Percentiles rank a stretch among this genome's conserved stretches.
Evolutionary conservation across 2,797 vertebrate species (phyloP).

Genomic region (Forpus xanthops): DNA sequence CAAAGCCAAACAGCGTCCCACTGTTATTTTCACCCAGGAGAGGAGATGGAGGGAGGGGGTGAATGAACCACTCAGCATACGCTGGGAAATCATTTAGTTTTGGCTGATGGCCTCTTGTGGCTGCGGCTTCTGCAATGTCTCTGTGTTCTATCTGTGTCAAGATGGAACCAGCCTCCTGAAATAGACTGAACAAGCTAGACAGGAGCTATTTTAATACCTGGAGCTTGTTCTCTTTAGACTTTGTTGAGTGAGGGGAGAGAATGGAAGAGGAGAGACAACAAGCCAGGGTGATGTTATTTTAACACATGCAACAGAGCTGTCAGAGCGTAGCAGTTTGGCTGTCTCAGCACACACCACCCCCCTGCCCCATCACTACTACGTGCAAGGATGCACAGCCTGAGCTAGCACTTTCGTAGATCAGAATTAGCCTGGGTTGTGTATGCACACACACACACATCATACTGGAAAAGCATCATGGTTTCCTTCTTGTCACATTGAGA

Average conservation of each 20-base stretch:
- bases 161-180: constrained; percentile 64
- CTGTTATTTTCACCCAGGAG: constrained; percentile 64
- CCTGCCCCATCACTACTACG: background rate
- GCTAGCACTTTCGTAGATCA: background rate
- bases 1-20: constrained; percentile 14
- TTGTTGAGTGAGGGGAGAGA: constrained; percentile 33
- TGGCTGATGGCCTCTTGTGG: constrained; percentile 63
- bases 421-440: background rate
- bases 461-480: fast-evolving
- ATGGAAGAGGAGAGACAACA: constrained; percentile 40
- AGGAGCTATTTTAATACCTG: constrained; percentile 64
- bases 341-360: constrained; percentile 9
- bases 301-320: constrained; percentile 6
- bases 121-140: constrained; percentile 58
- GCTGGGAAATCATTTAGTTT: constrained; percentile 50
- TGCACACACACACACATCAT: background rate
- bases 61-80: background rate
- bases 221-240: constrained; percentile 39
- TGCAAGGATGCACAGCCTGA: constrained; percentile 35
- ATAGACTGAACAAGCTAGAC: constrained; percentile 62
- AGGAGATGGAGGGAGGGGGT: background rate
- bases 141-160: constrained; percentile 61
- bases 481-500: fast-evolving
- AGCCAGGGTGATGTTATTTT: constrained; percentile 55
- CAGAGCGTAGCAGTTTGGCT: background rate